Evolutionary conservation across 2,888 invertebrate genomes (phyloP), one percentile per base, ranked within the genome.

Genomic region (Amiota mariae): DNA sequence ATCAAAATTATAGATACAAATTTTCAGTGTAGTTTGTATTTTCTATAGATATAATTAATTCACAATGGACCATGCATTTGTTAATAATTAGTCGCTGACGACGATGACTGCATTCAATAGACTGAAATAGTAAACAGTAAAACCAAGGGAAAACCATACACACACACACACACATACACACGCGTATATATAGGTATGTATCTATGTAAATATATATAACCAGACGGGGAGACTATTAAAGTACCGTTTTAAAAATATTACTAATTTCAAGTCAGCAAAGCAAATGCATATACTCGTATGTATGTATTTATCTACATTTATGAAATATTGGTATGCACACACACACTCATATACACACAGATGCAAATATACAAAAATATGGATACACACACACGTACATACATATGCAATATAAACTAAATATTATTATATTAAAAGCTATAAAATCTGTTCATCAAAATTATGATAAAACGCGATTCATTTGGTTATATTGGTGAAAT

Each of bases 41-140:
- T 64, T 46, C 13, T 48, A 47, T 47, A 46, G 64, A 15, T 64
- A 20, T 51, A 48, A 67, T 67, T 49, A 67, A 67, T 51, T 51
- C 67, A 20, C 67, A 67, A 67, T 67, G 67, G 67, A 51, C 67
- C 49, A 49, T 67, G 49, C 11, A 67, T 67, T 67, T 67, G 67
- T 20, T 47, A 48, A 67, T 67, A 67, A 67, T 67, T 68, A 68
- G 10, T 24, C 12, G n/a, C 13, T 13, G 20, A 11, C 59, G 18
- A 59, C 20, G 66, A n/a, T 66, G 48, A 48, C 48, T 15, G 66
- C 49, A 61, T 12, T 61, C 24, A 2, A 61, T 24, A 12, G 1
- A 12, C 11, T 61, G 54, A 54, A 36, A 36, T 36, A 36, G 36
- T 36, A 36, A 36, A 36, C 36, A 36, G 36, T 36, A 6, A 36